Evolutionary conservation across 2,888 invertebrate genomes (phyloP), one percentile per base, ranked within the genome.

Genomic region (Dolichomitus sp.): DNA sequence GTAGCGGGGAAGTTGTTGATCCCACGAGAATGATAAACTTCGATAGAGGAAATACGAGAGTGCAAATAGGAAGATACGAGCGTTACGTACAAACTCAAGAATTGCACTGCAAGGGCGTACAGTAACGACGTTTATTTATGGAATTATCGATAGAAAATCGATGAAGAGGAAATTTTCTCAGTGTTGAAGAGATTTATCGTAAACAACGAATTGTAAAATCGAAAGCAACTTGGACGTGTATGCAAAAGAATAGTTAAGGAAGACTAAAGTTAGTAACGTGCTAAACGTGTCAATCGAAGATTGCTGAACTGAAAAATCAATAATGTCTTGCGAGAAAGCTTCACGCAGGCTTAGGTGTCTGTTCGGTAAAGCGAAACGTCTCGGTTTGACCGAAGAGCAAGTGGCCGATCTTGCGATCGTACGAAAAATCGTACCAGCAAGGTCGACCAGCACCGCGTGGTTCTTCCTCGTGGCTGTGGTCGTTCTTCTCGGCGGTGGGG

Each of bases 241-340:
- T 19, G 59, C 30, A 11, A 33, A 70, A 19, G 14, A 12, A 70
- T 19, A 54, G 61, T 48, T 57, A 50, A 68, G 23, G 12, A 48
- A 33, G 52, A 70, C 12, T 6, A 70, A 66, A 48, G 27, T 7
- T 52, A 72, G 50, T 63, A 17, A 42, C 17, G 3, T 27, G 30
- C 37, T 19, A 48, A 48, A 33, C 69, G 12, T 37, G 17, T 65
- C 48, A 4, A 59, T 50, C 57, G 50, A 19, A 33, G 54, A 61
- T 33, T 61, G 17, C 27, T 37, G 27, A n/a, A 54, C 19, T 23
- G 27, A 80, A 63, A 42, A 50, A 81, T 68, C 54, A 48, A 88
- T 74, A 73, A 91, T 89, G 91, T 89, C 91, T 81, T 91, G 89
- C 73, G 91, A 91, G 63, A 91, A 91, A 80, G 91, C 91, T 54